Evolutionary conservation across 1,140 invertebrate genomes (phyloP), one percentile per base, ranked within the genome.

Genomic region (Drosophila ohnishii): DNA sequence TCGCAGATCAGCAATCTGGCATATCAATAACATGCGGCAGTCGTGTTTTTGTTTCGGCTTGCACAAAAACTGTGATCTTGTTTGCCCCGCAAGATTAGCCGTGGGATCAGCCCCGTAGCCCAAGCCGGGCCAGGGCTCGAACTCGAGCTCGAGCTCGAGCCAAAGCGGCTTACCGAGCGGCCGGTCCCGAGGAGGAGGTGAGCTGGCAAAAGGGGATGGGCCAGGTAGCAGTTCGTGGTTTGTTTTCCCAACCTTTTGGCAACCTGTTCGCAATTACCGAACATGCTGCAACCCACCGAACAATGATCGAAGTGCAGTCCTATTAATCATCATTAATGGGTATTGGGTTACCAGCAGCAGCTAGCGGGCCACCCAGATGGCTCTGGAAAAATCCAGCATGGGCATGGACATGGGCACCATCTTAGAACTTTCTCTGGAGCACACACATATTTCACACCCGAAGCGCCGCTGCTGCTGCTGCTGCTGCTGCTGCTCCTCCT

Each of bases 241-340:
- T 58, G 44, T 72, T 71, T 72, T 71, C 66, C 65, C 69, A 71
- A 58, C 66, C 71, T 75, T 75, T 75, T 75, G 47, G 73, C 75
- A 78, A 73, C 74, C 79, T 82, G 79, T 82, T 77, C 63, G 60
- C 83, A 86, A 86, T 86, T 86, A 86, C 84, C 70, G 65, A 86
- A 86, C 83, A 86, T 88, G 83, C 67, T 83, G 83, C 76, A 87
- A 87, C 84, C 71, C 80, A 73, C 60, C 61, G 42, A 62, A 51
- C 64, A 78, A 74, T 57, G 59, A 48, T 53, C 56, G 30, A 42
- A 61, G 28, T 40, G 61, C 61, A 42, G 61, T 39, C 50, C 58
- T 78, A 85, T 85, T 85, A 85, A 88, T 88, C 84, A 88, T 67
- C 74, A 88, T 84, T 88, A 88, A 88, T 77, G 51, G 77, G 55